Evolutionary conservation across 2,797 vertebrate genomes (phyloP).

Genomic region (Pygocentrus nattereri): DNA sequence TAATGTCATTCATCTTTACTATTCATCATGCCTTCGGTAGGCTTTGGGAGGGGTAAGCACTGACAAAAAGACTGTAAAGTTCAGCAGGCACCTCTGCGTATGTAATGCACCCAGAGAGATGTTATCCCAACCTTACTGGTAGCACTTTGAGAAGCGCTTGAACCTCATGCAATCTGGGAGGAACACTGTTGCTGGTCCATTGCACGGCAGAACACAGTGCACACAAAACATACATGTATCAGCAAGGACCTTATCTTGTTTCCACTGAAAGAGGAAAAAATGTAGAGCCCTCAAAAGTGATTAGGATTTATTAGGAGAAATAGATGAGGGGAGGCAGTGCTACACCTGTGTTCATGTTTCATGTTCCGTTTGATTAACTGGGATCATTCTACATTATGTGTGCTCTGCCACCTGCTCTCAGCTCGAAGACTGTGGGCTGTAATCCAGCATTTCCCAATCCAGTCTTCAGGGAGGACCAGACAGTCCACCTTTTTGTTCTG

Average conservation of each 20-base stretch:
- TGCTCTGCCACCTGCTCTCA: slow-evolving; percentile 40
- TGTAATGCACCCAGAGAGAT: background rate
- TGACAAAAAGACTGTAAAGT: background rate
- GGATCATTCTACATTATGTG: background rate
- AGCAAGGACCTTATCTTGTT: background rate
- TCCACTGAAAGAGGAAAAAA: background rate
- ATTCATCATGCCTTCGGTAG: too few species aligned
- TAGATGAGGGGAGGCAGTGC: background rate
- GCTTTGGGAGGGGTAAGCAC: too few species aligned
- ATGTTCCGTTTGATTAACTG: slow-evolving; percentile 36
- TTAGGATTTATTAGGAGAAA: slow-evolving; percentile 19
- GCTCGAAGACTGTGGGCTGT: slow-evolving; percentile 26
- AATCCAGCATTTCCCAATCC: background rate
- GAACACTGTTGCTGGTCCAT: background rate
- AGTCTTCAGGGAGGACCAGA: background rate
- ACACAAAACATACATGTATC: too few species aligned
- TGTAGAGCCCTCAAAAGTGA: background rate
- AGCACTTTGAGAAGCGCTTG: background rate
- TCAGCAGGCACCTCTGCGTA: background rate
- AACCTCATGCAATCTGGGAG: background rate
- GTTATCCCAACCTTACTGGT: background rate
- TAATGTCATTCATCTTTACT: too few species aligned
- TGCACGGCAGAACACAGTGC: background rate
- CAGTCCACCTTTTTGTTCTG: background rate
- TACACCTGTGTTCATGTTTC: slow-evolving; percentile 37